A percentile compares a stretch with the other conserved stretches of the same genome.
These are phyloP conservation scores for Lacerta bilineata DNA, from an alignment of 2,797 vertebrate species.

Conservation along the genomic window DNA sequence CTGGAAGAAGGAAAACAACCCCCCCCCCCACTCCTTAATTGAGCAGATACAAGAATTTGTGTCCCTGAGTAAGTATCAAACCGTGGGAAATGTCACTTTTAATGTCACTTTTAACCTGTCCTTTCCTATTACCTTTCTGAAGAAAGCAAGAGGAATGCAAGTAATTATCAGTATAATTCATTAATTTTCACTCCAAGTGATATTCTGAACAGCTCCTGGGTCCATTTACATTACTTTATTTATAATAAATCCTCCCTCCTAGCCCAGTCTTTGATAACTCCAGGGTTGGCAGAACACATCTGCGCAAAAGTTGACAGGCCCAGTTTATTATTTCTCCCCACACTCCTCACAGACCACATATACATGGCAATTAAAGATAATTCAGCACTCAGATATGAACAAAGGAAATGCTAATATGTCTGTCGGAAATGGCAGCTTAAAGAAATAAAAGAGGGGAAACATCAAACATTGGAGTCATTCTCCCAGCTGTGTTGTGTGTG, in stretches of 20 bases:
- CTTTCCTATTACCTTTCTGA: constrained; percentile 33
- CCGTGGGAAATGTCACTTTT: constrained; percentile 4
- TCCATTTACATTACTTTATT: constrained; percentile 61
- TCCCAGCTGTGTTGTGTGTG: background rate
- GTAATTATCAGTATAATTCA: constrained; percentile 46
- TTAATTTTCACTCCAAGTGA: constrained; percentile 41
- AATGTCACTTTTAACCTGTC: constrained; percentile 18
- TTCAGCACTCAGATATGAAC: constrained; percentile 67
- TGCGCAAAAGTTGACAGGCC: constrained; percentile 56
- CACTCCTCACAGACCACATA: constrained; percentile 45
- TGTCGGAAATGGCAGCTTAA: constrained; percentile 64
- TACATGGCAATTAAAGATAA: constrained; percentile 71
- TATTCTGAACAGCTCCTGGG: constrained; percentile 41
- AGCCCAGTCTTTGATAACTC: constrained; percentile 45
- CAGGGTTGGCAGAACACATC: constrained; percentile 53
- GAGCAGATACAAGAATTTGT: constrained; percentile 21
- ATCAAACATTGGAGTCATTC: constrained; percentile 56
- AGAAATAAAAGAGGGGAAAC: constrained; percentile 51
- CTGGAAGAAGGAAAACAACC: background rate
- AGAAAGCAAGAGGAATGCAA: constrained; percentile 36
- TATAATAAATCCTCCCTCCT: constrained; percentile 31
- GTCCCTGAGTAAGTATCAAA: constrained; percentile 21
- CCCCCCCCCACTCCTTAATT: background rate
- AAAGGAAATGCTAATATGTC: constrained; percentile 69
- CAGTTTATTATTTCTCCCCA: constrained; percentile 62